phyloP scores from a whole-genome alignment of 53 echinoderm and acorn worm species.

The Patiria pectinifera region DNA sequence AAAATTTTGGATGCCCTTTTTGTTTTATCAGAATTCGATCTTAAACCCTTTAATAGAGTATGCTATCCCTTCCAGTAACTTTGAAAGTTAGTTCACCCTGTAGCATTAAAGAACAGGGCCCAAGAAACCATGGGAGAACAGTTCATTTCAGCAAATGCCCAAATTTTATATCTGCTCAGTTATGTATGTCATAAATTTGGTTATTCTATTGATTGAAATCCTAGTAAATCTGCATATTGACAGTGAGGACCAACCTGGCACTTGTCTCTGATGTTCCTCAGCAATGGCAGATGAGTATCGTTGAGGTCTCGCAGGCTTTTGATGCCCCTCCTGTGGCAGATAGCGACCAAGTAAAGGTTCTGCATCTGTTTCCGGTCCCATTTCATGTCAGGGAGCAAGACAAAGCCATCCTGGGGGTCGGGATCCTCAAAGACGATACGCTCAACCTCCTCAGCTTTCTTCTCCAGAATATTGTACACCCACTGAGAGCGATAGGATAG shows the following conservation, averaged over 20 bases:
- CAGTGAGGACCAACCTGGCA: constrained; percentile 70
- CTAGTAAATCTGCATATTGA: background rate
- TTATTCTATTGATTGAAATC: too few relatives aligned
- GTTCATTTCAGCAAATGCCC: too few relatives aligned
- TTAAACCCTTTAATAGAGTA: too few relatives aligned
- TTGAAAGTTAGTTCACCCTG: too few relatives aligned
- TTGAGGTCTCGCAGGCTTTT: constrained; percentile 86
- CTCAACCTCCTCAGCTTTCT: constrained; percentile 92
- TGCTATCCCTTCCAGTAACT: too few relatives aligned
- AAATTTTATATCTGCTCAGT: too few relatives aligned
- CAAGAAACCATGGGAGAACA: too few relatives aligned
- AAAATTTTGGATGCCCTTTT: too few relatives aligned
- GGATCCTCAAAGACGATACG: constrained; percentile 88
- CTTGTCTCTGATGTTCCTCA: constrained; percentile 87
- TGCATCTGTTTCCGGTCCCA: constrained; percentile 88
- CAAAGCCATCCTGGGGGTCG: constrained; percentile 85
- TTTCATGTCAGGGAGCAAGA: constrained; percentile 95
- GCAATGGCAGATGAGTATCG: constrained; percentile 80
- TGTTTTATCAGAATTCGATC: too few relatives aligned
- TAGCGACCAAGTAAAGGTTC: constrained; percentile 88
- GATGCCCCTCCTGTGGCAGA: constrained; percentile 78
- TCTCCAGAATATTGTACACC: constrained; percentile 97
- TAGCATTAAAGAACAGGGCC: too few relatives aligned
- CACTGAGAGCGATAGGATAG: constrained; percentile 59
- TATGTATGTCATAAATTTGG: too few relatives aligned